Evolutionary conservation across 2,888 invertebrate species (phyloP), one percentile per base, ranked within the genome.

Genomic region (Masnerella sp.): DNA sequence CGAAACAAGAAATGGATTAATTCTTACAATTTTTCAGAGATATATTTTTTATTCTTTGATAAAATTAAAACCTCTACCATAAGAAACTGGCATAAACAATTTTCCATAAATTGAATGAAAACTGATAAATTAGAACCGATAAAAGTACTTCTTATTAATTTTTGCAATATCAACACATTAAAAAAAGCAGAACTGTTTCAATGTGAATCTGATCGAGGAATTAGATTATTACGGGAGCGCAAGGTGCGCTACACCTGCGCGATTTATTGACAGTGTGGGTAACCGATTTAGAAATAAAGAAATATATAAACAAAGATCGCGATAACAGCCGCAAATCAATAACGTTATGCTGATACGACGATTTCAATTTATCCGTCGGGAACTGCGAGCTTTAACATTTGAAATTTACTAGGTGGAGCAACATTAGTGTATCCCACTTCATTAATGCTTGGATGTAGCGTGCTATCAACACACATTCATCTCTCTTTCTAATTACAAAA

Each of bases 401-500:
- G 25, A 47, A 54, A 54, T 52, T 58, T 45, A 5, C 61, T 54
- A 52, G 68, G 68, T 45, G 52, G 68, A 69, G 59, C 36, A 20
- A 30, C 67, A 18, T 49, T 49, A 17, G 25, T 51, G 32, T 52
- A 68, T 38, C 59, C 54, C 11, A 52, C 69, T 54, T 69, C 69
- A 69, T 69, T 69, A 69, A 69, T 69, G 38, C 54, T 11, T 61
- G 40, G 38, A 61, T 61, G 54, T 40, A 47, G 43, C 43, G 45
- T 61, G 38, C 54, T 69, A 69, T 69, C 69, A 61, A 52, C 18
- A 8, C 43, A 68, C 51, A 52, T 68, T 68, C 68, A 68, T 68
- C 68, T 68, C 59, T 59, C 51, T 68, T 68, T 68, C 59, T 59
- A 68, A 68, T 68, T 68, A 68, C 52, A 59, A 58, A 67, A 56